Base-by-base conservation (phyloP, 2,797 vertebrate genomes). In the Macroramphosus scolopax region DNA sequence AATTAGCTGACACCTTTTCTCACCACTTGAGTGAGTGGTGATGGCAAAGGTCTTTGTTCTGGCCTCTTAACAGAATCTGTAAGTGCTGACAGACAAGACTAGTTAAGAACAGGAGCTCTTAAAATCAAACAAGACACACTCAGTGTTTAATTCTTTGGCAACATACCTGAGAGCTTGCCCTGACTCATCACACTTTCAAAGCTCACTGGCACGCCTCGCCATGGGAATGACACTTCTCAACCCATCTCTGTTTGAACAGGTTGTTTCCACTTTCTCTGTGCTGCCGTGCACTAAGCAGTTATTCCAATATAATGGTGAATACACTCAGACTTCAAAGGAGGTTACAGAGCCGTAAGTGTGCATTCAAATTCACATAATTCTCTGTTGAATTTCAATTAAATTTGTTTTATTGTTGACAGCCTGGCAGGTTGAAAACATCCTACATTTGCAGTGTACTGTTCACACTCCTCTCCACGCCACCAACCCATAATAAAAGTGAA, bases 211-310 rank as follows among this genome's bases (percentile, higher is more conserved):
- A 84, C 82, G 75, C 84, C 85, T 85, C 60, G 64, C 75, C 81
- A 76, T 85, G 88, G 86, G 85, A 89, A 87, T 81, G 74, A 77
- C 76, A 82, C 80, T 78, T 86, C 77, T n/a, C 74, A 82, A 56
- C 75, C 77, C 78, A 78, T 72, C 62, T 80, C 51, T 82, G 77
- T 86, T 87, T 88, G 69, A 80, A 82, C 82, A 82, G 64, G 78
- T 77, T 83, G 43, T 78, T 79, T 85, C 76, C 77, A 83, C 76
- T 82, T 77, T 77, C 79, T 70, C 82, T 79, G 55, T 43, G 68
- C 71, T 2, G 4, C 54, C 16, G 37, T 53, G 53, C 54, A 58
- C n/a, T 70, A 75, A 62, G 59, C 33, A 37, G 59, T 53, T 72
- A 60, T 58, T 44, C 14, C 35, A 8, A 26, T 38, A 77, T 50